Conservation (phyloP, 1,140 invertebrate species). For the Meloidogyne floridensis region DNA sequence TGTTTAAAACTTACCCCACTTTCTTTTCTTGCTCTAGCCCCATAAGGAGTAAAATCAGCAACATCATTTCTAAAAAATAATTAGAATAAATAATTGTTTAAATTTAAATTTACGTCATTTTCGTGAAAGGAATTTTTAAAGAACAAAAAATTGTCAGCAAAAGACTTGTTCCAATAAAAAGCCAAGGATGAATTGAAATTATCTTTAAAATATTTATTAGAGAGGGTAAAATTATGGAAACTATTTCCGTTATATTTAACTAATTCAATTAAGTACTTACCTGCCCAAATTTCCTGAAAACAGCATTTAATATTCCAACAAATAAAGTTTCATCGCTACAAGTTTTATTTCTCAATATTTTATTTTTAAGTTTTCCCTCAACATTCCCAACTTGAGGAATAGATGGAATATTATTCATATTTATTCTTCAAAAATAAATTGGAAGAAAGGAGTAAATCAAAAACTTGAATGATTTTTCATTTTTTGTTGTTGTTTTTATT, state of each 20-base stretch:
- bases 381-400: background rate
- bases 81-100: conserved; percentile 33
- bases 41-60: conserved; percentile 60
- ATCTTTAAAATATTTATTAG: background rate
- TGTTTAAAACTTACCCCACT: conserved; percentile 38
- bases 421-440: background rate
- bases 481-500: background rate
- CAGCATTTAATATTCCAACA: conserved; percentile 35
- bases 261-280: conserved; percentile 19
- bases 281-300: conserved; percentile 36
- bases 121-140: conserved; percentile 41
- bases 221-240: too few species aligned
- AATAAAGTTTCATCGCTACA: conserved; percentile 38
- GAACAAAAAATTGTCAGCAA: conserved; percentile 37
- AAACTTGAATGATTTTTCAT: background rate
- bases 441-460: background rate
- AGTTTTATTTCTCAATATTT: background rate
- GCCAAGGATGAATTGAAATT: conserved; percentile 22
- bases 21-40: conserved; percentile 55
- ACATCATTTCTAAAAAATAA: conserved; percentile 56
- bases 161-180: conserved; percentile 27
- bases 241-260: background rate
- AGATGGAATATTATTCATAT: background rate
- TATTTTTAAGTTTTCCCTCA: background rate
- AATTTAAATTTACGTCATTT: conserved; percentile 22